Evolutionary conservation across 2,888 invertebrate genomes (phyloP).

Genomic region (Hemicrepidius hirtus): DNA sequence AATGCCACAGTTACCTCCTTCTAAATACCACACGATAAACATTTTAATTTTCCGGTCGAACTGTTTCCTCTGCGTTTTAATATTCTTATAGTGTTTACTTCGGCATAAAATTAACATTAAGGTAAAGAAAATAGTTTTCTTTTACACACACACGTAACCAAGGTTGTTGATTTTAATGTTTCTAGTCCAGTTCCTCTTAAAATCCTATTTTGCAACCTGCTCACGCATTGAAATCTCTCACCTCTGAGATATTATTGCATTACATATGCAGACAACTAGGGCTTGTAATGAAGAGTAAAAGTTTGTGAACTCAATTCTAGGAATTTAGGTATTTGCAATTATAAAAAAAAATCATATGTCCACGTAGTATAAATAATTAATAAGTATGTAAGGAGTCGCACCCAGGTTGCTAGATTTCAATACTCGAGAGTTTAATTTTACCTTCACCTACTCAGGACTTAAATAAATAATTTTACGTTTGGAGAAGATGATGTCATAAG

Average conservation of each 20-base stretch:
- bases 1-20: conserved; percentile 11
- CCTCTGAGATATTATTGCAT: background rate
- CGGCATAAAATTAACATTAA: background rate
- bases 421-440: background rate
- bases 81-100: background rate
- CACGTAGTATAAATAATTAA: too few relatives aligned
- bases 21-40: conserved; percentile 5
- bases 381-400: too few relatives aligned
- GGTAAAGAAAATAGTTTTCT: background rate
- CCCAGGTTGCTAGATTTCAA: background rate
- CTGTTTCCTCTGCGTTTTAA: background rate
- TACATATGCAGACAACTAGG: background rate
- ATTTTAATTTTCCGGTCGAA: conserved; percentile 12
- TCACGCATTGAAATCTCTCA: conserved; percentile 4
- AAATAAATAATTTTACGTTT: too few relatives aligned
- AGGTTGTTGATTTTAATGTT: conserved; percentile 16
- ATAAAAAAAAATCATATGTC: too few relatives aligned
- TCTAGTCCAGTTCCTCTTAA: conserved; percentile 9
- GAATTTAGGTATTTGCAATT: too few relatives aligned
- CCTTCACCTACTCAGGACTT: background rate
- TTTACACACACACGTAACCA: background rate
- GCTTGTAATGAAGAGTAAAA: conserved; percentile 4
- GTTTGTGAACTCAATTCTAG: background rate
- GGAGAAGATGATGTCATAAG: too few relatives aligned
- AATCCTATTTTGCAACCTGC: background rate